Percentiles rank a stretch among this genome's conserved stretches.
These are phyloP conservation scores for Hirtodrosophila duncani DNA, from an alignment of 2,888 invertebrate species.

Conservation along the genomic window DNA sequence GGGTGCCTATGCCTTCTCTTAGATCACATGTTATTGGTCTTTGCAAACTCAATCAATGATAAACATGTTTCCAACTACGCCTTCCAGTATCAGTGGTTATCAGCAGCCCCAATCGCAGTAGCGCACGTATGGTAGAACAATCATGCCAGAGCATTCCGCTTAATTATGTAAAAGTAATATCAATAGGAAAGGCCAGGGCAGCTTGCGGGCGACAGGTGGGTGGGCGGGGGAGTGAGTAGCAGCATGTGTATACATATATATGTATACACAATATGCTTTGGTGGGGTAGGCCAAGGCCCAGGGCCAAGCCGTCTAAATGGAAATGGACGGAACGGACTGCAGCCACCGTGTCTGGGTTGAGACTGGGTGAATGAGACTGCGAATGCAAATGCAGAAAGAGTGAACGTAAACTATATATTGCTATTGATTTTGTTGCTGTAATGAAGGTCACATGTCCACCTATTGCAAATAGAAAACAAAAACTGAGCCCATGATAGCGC, in stretches of 20 bases:
- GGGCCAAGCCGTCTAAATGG: constrained; percentile 2
- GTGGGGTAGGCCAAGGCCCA: neutral
- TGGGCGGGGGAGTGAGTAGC: neutral
- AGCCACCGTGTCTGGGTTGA: neutral
- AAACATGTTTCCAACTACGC: too few species aligned
- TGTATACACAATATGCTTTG: constrained; percentile 10
- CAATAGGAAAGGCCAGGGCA: too few species aligned
- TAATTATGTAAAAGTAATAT: too few species aligned
- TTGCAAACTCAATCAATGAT: too few species aligned
- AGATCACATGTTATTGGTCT: too few species aligned
- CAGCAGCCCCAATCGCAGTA: too few species aligned
- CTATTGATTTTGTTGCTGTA: constrained; percentile 74
- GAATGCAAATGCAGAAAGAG: constrained; percentile 28
- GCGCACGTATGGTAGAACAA: too few species aligned
- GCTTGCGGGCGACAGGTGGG: neutral
- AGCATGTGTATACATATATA: constrained; percentile 8
- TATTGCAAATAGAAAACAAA: constrained; percentile 25
- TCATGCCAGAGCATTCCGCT: too few species aligned
- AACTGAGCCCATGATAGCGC: constrained; percentile 1
- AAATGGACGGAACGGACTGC: too few species aligned
- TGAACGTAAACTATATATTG: constrained; percentile 51
- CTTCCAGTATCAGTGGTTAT: too few species aligned
- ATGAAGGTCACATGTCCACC: constrained; percentile 72
- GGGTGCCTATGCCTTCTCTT: too few species aligned
- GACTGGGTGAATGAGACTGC: constrained; percentile 13